Evolutionary conservation across 2,888 invertebrate species (phyloP), one percentile per base, ranked within the genome.

Genomic region (Tryphoninae sp.): DNA sequence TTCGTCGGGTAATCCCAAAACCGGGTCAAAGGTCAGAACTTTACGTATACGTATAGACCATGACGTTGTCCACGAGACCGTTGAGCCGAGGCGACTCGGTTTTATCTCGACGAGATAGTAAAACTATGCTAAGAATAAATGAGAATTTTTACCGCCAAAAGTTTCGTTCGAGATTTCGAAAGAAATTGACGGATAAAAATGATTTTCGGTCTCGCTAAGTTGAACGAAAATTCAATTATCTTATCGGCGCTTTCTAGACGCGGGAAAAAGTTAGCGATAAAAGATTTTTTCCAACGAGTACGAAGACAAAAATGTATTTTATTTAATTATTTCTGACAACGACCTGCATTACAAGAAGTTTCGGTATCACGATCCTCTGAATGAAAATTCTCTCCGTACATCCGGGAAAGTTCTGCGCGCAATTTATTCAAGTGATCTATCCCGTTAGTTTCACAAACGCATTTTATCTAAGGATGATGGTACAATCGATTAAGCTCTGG

Each of bases 311-410:
- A 19, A 68, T 40, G 2, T 22, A 16, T 33, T 9, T 55, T 40
- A 61, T 61, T 11, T 0, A n/a, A 19, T 77, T 19, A 77, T 69
- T 77, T 77, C 62, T 68, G 69, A 64, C 77, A 77, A 33, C 69
- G 77, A 26, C 77, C 77, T 42, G 61, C 26, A 19, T 62, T 69
- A 16, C 77, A 77, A 69, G 69, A 61, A 49, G 55, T 69, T 19
- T 77, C 77, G 45, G 26, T 49, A 26, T 77, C 77, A 19, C 77
- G 77, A 62, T 53, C 69, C 62, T 77, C 77, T n/a, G 69, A 53
- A 42, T 62, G 42, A 77, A 69, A 77, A 23, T 55, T 69, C 2
- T 77, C 53, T 2, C 62, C 62, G 69, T 77, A 69, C 22, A 69
- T 64, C 69, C 19, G 53, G 42, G 23, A 53, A 23, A 77, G 55